A percentile compares a stretch with the other conserved stretches of the same genome.
phyloP scores from a whole-genome alignment of 2,797 vertebrate species.

The Ispidina picta region DNA sequence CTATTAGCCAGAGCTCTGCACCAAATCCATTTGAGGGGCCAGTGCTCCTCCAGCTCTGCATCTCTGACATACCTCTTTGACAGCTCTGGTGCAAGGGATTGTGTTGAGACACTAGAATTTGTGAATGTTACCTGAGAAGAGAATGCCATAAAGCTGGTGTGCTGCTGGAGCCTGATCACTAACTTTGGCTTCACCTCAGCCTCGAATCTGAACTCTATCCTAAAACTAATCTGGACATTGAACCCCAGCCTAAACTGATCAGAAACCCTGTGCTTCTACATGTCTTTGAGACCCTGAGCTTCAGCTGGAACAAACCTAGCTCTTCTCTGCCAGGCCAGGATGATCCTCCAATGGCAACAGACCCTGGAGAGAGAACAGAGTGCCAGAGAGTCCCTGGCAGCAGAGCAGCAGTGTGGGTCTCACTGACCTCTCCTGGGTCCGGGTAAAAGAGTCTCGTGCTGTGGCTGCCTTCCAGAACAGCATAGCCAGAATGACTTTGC shows the following conservation, averaged over 20 bases:
- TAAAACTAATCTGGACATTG: not conserved
- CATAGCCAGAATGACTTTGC: not conserved
- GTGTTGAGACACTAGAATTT: not conserved
- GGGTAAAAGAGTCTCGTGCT: not conserved
- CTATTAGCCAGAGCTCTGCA: not conserved
- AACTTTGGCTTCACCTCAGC: not conserved
- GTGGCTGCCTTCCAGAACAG: not conserved
- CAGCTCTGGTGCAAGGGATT: not conserved
- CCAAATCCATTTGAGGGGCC: fast-evolving
- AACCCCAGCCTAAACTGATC: not conserved
- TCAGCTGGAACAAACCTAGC: not conserved
- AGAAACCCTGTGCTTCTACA: not conserved
- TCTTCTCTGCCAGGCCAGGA: fast-evolving
- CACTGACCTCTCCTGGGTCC: not conserved
- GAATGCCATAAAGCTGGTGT: not conserved
- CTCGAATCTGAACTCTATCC: fast-evolving
- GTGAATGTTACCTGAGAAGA: not conserved
- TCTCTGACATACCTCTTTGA: fast-evolving
- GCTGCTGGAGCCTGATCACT: not conserved
- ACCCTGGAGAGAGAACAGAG: not conserved
- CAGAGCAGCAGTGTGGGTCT: not conserved
- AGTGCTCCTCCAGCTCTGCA: not conserved
- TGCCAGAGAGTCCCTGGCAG: not conserved
- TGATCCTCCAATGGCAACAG: not conserved
- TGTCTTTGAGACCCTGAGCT: not conserved